Base-by-base conservation (phyloP, 2,888 invertebrate species). In the Phortica okadai region DNA sequence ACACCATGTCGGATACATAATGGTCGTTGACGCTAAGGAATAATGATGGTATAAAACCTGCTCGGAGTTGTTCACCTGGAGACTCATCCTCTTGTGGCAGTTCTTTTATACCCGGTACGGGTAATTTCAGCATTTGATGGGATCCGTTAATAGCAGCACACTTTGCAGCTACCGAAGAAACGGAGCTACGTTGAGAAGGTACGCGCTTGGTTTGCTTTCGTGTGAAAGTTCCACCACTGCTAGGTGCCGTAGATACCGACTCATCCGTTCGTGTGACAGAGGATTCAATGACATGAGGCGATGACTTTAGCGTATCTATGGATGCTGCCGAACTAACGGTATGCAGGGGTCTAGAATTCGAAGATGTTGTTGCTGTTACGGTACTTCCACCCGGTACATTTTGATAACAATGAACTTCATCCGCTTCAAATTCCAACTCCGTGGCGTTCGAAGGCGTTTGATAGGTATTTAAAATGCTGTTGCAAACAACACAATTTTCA, bases 391-490 rank as follows among this genome's bases (percentile, higher is more conserved):
- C 45, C 14, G 54, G 5, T 5, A 33, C 50, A 54, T 25, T 72
- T 72, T 72, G 70, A 33, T 84, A 88, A 69, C 88, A 85, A 73
- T 89, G 88, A 77, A 89, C 86, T 64, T 90, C 90, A 75, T 91
- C 91, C 67, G 93, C 91, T 79, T 93, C 93, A 78, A 92, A 93
- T 83, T 93, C 93, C 91, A 95, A 93, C 87, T 96, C 96, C 0
- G 96, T 95, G 50, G 96, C 96, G 89, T 96, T 96, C 0, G 95
- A 95, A 0, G 96, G 96, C 0, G 96, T 96, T 88, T 95, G 95
- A 62, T 95, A 91, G 80, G 93, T 92, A 44, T 94, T 93, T 64
- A 93, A 92, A 90, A 77, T 77, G 7, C 85, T 84, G 73, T 87
- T 89, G 76, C 94, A 94, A 6, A 92, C 91, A 81, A 93, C 92